Conservation (phyloP, 2,113 vertebrate genomes). For the human region GRCh38 chr11:125139501-125140000, state of each 20-base stretch:
- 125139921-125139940: constrained; percentile 56
- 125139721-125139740: background rate
- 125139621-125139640: background rate
- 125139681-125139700: background rate
- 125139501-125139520: background rate
- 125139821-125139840: background rate
- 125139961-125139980: constrained; percentile 57
- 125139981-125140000: constrained; percentile 75
- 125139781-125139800: background rate
- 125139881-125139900: constrained; percentile 5
- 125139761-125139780: background rate
- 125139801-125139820: background rate
- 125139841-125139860: background rate
- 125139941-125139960: constrained; percentile 39
- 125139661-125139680: background rate
- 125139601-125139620: background rate
- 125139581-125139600: background rate
- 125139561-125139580: background rate
- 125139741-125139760: background rate
- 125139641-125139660: background rate
- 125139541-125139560: background rate
- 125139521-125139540: background rate
- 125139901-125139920: constrained; percentile 18
- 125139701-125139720: constrained; percentile 38
- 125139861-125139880: constrained; percentile 25